phyloP scores from a whole-genome alignment of 2,888 invertebrate genomes.

The Chloroclysta siterata region DNA sequence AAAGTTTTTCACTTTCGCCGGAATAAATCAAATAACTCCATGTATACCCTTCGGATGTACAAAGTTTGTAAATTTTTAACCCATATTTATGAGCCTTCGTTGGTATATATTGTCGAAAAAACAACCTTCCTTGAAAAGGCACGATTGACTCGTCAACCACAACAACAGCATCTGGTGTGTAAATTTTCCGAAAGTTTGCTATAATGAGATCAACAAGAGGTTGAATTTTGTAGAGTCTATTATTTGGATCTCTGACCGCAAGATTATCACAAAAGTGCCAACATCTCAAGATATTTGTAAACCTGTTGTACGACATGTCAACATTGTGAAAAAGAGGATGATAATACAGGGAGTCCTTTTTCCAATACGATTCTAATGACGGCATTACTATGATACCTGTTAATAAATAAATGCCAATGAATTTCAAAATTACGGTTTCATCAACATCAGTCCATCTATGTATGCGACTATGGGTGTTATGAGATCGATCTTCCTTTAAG shows the following conservation, averaged over 20 bases:
- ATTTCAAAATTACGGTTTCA: conserved; percentile 18
- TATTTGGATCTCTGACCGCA: conserved; percentile 28
- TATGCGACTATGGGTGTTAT: conserved; percentile 15
- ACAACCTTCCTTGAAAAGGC: conserved; percentile 31
- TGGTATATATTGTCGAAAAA: conserved; percentile 35
- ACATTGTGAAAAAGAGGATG: conserved; percentile 36
- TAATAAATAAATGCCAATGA: conserved; percentile 28
- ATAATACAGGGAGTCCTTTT: conserved; percentile 33
- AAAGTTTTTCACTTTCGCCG: conserved; percentile 31
- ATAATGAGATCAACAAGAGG: conserved; percentile 31
- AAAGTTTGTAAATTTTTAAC: conserved; percentile 32
- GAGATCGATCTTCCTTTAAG: conserved; percentile 17
- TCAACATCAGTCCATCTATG: conserved; percentile 12
- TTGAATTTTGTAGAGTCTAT: conserved; percentile 31
- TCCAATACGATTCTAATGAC: conserved; percentile 36
- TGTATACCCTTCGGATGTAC: conserved; percentile 30
- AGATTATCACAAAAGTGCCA: conserved; percentile 35
- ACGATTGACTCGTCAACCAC: conserved; percentile 39
- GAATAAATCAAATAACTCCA: conserved; percentile 38
- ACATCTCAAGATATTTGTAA: conserved; percentile 32
- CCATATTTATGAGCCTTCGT: conserved; percentile 23
- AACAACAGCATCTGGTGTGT: conserved; percentile 27
- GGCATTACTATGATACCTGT: conserved; percentile 30
- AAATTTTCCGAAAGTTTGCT: conserved; percentile 30
- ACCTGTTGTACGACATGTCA: conserved; percentile 34